phyloP scores from a whole-genome alignment of 2,888 invertebrate genomes.

The Geotrupes spiniger region DNA sequence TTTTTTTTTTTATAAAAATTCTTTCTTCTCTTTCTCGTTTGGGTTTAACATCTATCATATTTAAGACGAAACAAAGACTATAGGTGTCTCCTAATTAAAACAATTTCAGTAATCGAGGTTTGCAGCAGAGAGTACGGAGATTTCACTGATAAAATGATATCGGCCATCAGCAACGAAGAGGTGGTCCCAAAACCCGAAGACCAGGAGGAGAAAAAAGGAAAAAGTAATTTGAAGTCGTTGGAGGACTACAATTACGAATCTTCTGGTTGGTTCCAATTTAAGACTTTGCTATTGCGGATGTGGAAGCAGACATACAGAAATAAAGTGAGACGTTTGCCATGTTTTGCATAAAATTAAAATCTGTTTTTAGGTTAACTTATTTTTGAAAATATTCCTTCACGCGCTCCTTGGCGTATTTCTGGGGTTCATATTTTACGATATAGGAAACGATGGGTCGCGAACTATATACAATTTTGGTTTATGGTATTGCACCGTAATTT shows the following conservation, averaged over 20 bases:
- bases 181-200: too few species aligned
- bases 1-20: too few species aligned
- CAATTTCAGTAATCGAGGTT: slow-evolving; percentile 71
- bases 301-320: slow-evolving; percentile 73
- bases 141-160: slow-evolving; percentile 66
- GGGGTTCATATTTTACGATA: slow-evolving; percentile 66
- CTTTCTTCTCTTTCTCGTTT: too few species aligned
- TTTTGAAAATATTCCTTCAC: slow-evolving; percentile 67
- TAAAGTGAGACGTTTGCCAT: slow-evolving; percentile 53
- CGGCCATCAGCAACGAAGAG: slow-evolving; percentile 53
- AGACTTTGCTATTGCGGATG: slow-evolving; percentile 66
- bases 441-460: slow-evolving; percentile 79
- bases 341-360: neutral
- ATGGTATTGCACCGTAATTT: slow-evolving; percentile 75
- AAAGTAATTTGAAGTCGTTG: slow-evolving; percentile 13
- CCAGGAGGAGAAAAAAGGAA: neutral
- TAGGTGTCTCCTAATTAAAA: too few species aligned
- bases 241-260: slow-evolving; percentile 54
- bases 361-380: slow-evolving; percentile 62
- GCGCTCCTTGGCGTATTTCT: slow-evolving; percentile 67
- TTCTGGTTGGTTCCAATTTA: slow-evolving; percentile 66
- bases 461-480: slow-evolving; percentile 83
- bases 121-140: slow-evolving; percentile 78
- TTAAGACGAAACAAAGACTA: too few species aligned
- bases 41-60: too few species aligned